Base-by-base conservation (phyloP, 2,888 invertebrate species). In the Bembecia ichneumoniformis region DNA sequence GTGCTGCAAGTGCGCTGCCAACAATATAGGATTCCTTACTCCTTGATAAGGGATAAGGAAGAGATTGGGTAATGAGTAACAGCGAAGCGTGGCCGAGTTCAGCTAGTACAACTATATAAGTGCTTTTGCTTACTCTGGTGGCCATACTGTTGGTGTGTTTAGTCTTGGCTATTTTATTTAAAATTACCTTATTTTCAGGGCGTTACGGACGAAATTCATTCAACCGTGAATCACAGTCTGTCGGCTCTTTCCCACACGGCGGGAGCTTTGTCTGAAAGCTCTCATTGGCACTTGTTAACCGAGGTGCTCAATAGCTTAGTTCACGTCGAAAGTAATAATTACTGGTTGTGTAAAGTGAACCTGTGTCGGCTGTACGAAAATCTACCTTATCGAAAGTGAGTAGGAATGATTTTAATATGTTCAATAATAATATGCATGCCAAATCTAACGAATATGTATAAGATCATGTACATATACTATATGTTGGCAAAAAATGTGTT, bases 301-400 rank as follows among this genome's bases (percentile, higher is more conserved):
- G 82, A 89, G 11, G 71, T 92, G 3, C 73, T 96, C 45, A 89
- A 91, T 54, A 77, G 88, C 15, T 76, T 96, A 4, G 89, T 93
- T 9, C 75, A 80, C 20, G 86, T 94, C 1, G 90, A 91, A 50
- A 82, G 86, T 43, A 95, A 95, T 74, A 90, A 92, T 0, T 96
- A 96, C 74, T 96, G 96, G 94, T 83, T 96, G 47, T 93, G 96
- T 46, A 93, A 93, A 84, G 93, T 95, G 58, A 82, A 86, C 56
- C 58, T 78, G 3, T 84, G 82, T 47, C 72, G 68, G 55, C 55
- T 86, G 35, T 87, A 87, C 55, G 82, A 83, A 56, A 79, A 67
- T 44, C 50, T 87, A 52, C 84, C 84, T 0, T 86, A 82, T 66
- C 67, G 73, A 43, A 82, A 70, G 87, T 87, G 43, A 74, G 80